Evolutionary conservation across 1,140 invertebrate genomes (phyloP).

Genomic region (Ceratina calcarata): DNA sequence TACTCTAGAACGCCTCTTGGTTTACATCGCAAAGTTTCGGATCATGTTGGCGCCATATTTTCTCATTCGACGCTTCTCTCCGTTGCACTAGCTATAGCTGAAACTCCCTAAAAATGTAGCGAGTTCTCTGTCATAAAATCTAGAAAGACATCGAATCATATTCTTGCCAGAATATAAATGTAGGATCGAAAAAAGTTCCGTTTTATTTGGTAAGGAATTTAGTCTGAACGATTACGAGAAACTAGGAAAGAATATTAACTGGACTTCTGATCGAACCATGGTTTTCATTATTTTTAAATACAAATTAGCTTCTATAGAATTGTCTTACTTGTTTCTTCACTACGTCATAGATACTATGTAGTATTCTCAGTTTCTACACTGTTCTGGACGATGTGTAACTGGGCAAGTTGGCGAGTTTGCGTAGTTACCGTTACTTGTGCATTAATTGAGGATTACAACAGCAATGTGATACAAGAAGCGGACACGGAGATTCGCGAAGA

Average conservation of each 20-base stretch:
- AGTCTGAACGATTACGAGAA: no score
- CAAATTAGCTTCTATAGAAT: constrained; percentile 41
- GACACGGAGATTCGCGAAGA: background rate
- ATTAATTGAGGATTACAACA: constrained; percentile 72
- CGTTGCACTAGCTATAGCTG: background rate
- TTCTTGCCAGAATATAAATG: background rate
- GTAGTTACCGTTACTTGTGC: constrained; percentile 70
- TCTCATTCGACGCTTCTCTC: background rate
- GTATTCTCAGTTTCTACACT: no score
- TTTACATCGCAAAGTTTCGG: constrained; percentile 20
- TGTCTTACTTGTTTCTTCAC: background rate
- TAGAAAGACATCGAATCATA: no score
- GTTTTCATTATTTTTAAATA: background rate
- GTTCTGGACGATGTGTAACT: constrained; percentile 46
- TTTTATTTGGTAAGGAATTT: no score
- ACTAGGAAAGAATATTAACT: no score
- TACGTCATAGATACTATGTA: background rate
- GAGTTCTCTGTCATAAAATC: background rate
- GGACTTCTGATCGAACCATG: no score
- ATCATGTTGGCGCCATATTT: constrained; percentile 20
- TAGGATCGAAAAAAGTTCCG: constrained; percentile 1
- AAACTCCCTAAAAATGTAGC: constrained; percentile 10
- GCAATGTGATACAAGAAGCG: constrained; percentile 56
- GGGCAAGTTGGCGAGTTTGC: constrained; percentile 63
- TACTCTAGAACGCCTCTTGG: constrained; percentile 10